Percentiles rank a stretch among this genome's conserved stretches.
Evolutionary conservation across 2,797 vertebrate genomes (phyloP).

Genomic region (Poeciliopsis gracilis): DNA sequence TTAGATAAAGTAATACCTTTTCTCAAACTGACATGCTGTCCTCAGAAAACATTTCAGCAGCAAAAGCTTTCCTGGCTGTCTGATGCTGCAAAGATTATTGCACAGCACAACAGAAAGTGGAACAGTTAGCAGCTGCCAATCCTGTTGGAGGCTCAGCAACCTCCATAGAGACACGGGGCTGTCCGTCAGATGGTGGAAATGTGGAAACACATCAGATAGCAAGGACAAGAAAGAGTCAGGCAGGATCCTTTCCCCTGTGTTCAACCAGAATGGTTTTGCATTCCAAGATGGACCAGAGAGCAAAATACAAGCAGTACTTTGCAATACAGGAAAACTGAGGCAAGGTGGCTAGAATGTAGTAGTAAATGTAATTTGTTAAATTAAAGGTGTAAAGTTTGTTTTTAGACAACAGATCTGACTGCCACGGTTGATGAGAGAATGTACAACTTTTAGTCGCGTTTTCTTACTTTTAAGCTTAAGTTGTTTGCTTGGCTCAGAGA

Average conservation of each 20-base stretch:
- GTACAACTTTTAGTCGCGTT: not conserved
- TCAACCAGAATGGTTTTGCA: conserved; percentile 6
- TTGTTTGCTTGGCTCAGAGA: not conserved
- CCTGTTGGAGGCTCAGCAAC: conserved; percentile 38
- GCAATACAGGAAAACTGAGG: not conserved
- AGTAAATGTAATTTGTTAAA: not conserved
- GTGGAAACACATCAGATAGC: conserved; percentile 33
- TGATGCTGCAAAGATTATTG: conserved; percentile 58
- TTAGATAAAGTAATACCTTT: conserved; percentile 7
- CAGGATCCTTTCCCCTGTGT: conserved; percentile 9
- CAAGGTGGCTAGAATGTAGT: not conserved
- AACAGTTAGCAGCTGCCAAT: conserved; percentile 54
- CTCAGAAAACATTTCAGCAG: conserved; percentile 18
- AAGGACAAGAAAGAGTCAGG: conserved; percentile 2
- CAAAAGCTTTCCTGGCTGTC: conserved; percentile 46
- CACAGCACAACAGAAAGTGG: conserved; percentile 14
- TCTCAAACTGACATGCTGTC: conserved; percentile 31
- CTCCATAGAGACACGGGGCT: conserved; percentile 21
- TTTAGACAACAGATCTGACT: not conserved
- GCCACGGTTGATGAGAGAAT: not conserved
- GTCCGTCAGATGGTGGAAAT: conserved; percentile 26
- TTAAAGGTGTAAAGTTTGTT: not conserved
- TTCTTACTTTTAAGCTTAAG: not conserved
- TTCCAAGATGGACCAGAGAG: not conserved
- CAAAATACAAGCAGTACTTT: not conserved